Conservation (phyloP, 2,888 invertebrate species). For the Eurytoma adleriae region DNA sequence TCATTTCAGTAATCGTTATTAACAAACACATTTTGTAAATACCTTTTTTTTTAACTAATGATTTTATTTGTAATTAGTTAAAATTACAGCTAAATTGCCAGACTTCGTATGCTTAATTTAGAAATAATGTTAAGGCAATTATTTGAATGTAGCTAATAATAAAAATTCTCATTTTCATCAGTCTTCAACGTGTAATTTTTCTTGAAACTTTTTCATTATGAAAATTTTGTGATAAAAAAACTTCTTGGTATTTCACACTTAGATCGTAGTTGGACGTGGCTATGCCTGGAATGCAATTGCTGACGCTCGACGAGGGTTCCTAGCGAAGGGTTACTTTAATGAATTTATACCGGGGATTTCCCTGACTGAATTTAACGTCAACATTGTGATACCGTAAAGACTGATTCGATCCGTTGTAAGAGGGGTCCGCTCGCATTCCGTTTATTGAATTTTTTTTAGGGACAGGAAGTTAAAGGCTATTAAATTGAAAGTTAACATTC, state of each 20-base stretch:
- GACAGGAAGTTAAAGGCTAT: background rate
- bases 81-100: too few species aligned
- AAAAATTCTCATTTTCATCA: too few species aligned
- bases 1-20: too few species aligned
- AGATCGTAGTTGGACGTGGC: slow-evolving; percentile 44
- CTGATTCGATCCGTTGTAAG: slow-evolving; percentile 37
- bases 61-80: too few species aligned
- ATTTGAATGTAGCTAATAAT: too few species aligned
- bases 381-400: slow-evolving; percentile 34
- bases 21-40: too few species aligned
- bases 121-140: too few species aligned
- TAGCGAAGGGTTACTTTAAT: slow-evolving; percentile 72
- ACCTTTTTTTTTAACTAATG: too few species aligned
- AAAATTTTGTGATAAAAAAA: slow-evolving; percentile 22
- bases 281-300: slow-evolving; percentile 72
- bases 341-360: slow-evolving; percentile 66
- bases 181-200: too few species aligned
- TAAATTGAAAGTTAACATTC: too few species aligned
- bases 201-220: too few species aligned
- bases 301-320: slow-evolving; percentile 61
- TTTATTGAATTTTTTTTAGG: slow-evolving; percentile 28
- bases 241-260: slow-evolving; percentile 31
- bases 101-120: too few species aligned
- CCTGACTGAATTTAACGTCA: slow-evolving; percentile 25
- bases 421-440: slow-evolving; percentile 9